A percentile compares a stretch with the other conserved stretches of the same genome.
Evolutionary conservation across 2,888 invertebrate species (phyloP).

Genomic region (Metopia argyrocephala): DNA sequence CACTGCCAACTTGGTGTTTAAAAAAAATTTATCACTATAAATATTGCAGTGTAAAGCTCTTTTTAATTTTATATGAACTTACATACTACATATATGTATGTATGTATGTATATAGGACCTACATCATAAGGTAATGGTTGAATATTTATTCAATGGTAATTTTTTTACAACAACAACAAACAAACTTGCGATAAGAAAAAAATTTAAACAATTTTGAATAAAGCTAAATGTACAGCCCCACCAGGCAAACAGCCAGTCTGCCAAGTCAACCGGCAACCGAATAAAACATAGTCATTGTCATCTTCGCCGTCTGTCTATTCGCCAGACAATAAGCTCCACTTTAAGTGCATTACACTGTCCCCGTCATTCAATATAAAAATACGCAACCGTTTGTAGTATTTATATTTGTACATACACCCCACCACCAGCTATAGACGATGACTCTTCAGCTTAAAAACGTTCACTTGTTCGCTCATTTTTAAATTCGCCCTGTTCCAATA

Average conservation of each 20-base stretch:
- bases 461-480: not conserved
- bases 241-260: slow-evolving; percentile 53
- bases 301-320: slow-evolving; percentile 43
- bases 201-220: not conserved
- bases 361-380: slow-evolving; percentile 36
- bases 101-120: not conserved
- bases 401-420: not conserved
- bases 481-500: slow-evolving; percentile 13
- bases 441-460: not conserved
- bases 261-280: slow-evolving; percentile 43
- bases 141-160: slow-evolving; percentile 51
- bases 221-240: slow-evolving; percentile 53
- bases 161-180: slow-evolving; percentile 9
- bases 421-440: slow-evolving; percentile 7
- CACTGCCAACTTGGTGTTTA: too few relatives aligned
- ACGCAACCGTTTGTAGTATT: not conserved
- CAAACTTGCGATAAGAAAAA: not conserved
- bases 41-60: too few relatives aligned
- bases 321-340: slow-evolving; percentile 61
- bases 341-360: slow-evolving; percentile 61
- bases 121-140: slow-evolving; percentile 7
- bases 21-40: too few relatives aligned
- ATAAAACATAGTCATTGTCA: slow-evolving; percentile 4
- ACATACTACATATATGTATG: slow-evolving; percentile 4
- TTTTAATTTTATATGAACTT: too few relatives aligned